Conservation (phyloP, 2,888 invertebrate species). For the Lasioglossum leucozonium region DNA sequence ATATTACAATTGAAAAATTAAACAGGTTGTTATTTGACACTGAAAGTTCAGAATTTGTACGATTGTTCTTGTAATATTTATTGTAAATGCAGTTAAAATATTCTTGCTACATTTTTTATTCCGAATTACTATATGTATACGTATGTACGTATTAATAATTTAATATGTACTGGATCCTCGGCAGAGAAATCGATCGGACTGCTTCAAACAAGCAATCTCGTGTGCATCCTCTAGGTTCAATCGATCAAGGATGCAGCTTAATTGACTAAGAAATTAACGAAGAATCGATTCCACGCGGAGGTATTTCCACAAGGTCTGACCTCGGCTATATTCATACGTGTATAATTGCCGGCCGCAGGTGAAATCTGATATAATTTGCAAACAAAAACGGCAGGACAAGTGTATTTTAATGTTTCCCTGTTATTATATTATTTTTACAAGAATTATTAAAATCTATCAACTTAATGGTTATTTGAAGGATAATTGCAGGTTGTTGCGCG, state of each 20-base stretch:
- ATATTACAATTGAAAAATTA: no score
- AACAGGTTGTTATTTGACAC: no score
- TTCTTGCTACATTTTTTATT: not conserved
- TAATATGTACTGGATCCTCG: not conserved
- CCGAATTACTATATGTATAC: no score
- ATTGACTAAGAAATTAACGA: slow-evolving; percentile 17
- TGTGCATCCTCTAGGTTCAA: not conserved
- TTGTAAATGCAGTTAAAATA: no score
- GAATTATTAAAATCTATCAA: slow-evolving; percentile 46
- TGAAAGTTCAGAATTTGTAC: no score
- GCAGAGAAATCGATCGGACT: not conserved
- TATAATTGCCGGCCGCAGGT: slow-evolving; percentile 35
- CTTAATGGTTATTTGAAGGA: slow-evolving; percentile 39
- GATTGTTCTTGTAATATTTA: no score
- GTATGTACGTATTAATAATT: not conserved
- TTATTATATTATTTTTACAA: slow-evolving; percentile 50
- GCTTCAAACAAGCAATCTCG: not conserved
- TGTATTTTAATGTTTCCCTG: slow-evolving; percentile 46
- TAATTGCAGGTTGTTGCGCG: slow-evolving; percentile 42
- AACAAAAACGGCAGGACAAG: slow-evolving; percentile 27
- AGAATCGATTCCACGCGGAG: not conserved
- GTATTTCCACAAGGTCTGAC: not conserved
- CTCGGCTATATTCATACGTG: slow-evolving; percentile 16
- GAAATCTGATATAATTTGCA: slow-evolving; percentile 40
- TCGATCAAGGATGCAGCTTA: not conserved